Evolutionary conservation across 1,140 invertebrate genomes (phyloP), one percentile per base, ranked within the genome.

Genomic region (Phymastichus coffea): DNA sequence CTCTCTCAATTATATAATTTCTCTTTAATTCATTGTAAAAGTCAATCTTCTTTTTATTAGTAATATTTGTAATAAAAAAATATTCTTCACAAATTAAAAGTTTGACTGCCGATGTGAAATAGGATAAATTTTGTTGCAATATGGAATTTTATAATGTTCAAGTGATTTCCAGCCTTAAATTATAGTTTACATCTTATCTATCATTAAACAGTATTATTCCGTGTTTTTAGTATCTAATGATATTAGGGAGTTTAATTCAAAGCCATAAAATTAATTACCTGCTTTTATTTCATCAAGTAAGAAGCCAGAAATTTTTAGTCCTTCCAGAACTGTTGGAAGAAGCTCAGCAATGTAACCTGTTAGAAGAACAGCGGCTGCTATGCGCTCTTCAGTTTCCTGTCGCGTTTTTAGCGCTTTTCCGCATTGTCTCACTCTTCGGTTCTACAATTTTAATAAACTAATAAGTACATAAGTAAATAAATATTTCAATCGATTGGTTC

Each of bases 321-420:
- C 88, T 66, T 91, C 88, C 52, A 94, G 84, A 38, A 94, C 91
- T 25, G 86, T 83, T 15, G 93, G 93, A 66, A 95, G 84, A 66
- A 95, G 81, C 70, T 93, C 89, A 17, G 87, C 87, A 66, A 95
- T 85, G 75, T 94, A 92, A 52, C 88, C 91, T 60, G 91, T 89
- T 62, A 93, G 85, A 57, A 95, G 83, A 46, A 89, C 86, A 15
- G 88, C 85, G 1, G 91, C 91, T 2, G 92, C 91, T 33, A 93
- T 87, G 40, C 91, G 85, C 76, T 90, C 86, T 65, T 91, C 86
- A 61, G 87, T 87, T 78, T 91, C 88, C 70, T 84, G 79, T 63
- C 89, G 86, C 17, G 83, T 77, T 63, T 74, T 76, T 25, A 76
- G 66, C 19, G 82, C 84, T 59, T 80, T 78, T 43, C 81, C 83